Percentiles rank a stretch among this genome's conserved stretches.
These are phyloP conservation scores for Nipponacmea schrenckii DNA, from an alignment of 2,888 invertebrate genomes.

Conservation along the genomic window DNA sequence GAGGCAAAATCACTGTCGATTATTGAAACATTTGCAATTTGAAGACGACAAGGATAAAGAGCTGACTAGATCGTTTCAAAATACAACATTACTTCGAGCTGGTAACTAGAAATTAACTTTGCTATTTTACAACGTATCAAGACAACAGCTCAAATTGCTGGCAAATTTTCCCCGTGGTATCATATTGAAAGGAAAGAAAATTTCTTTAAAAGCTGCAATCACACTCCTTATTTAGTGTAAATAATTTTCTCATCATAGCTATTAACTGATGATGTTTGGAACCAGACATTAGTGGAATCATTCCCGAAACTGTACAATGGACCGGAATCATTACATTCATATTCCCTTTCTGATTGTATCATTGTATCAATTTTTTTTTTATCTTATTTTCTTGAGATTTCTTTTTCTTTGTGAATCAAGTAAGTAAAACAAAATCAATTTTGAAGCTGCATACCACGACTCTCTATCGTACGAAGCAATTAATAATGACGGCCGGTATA, in stretches of 20 bases:
- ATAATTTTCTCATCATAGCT: neutral
- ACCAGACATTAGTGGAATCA: no score
- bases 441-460: no score
- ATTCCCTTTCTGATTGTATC: no score
- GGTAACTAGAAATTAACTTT: neutral
- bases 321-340: no score
- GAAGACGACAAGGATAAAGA: slow-evolving; percentile 14
- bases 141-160: slow-evolving; percentile 1
- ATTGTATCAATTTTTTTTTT: no score
- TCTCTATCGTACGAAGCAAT: no score
- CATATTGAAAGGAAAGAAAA: neutral
- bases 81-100: neutral
- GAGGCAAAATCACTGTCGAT: slow-evolving; percentile 14
- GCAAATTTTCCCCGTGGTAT: slow-evolving; percentile 4
- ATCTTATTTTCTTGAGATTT: no score
- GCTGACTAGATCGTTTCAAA: neutral
- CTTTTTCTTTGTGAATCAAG: no score
- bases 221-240: neutral
- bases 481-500: no score
- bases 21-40: slow-evolving; percentile 6
- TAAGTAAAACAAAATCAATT: no score
- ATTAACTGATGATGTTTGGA: no score
- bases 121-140: slow-evolving; percentile 1
- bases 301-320: no score
- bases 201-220: slow-evolving; percentile 2